A percentile compares a stretch with the other conserved stretches of the same genome.
Conservation (phyloP, 2,113 vertebrate species). For the Myodes glareolus region DNA sequence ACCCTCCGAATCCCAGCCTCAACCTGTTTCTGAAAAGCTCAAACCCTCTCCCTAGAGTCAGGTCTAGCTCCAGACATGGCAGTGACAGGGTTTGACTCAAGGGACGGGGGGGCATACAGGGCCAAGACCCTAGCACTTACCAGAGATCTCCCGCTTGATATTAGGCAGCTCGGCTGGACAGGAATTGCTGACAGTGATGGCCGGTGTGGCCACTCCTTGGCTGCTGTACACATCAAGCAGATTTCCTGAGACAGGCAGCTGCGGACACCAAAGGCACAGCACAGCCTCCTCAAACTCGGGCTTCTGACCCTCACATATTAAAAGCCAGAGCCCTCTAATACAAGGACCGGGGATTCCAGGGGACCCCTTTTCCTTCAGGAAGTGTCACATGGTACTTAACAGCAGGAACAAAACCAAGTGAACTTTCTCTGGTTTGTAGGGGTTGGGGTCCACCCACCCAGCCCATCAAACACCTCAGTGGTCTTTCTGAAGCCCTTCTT, state of each 20-base stretch:
- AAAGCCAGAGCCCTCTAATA: neutral
- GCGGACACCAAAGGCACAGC: conserved; percentile 73
- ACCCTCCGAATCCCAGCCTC: neutral
- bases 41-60: neutral
- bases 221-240: conserved; percentile 90
- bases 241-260: conserved; percentile 92
- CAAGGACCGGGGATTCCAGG: neutral
- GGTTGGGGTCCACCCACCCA: neutral
- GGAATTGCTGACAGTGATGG: conserved; percentile 92
- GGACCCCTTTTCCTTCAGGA: neutral
- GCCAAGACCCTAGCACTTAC: conserved; percentile 79
- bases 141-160: conserved; percentile 92
- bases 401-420: neutral
- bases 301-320: neutral
- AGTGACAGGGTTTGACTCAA: neutral
- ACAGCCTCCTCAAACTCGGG: neutral
- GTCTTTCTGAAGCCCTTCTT: conserved; percentile 1
- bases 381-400: neutral
- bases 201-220: conserved; percentile 86
- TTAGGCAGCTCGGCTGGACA: conserved; percentile 93
- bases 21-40: neutral
- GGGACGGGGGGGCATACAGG: neutral
- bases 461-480: neutral
- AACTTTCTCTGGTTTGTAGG: neutral
- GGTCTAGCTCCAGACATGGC: neutral